Evolutionary conservation across 2,888 invertebrate species (phyloP), one percentile per base, ranked within the genome.

Genomic region (Pedicia rivosa): DNA sequence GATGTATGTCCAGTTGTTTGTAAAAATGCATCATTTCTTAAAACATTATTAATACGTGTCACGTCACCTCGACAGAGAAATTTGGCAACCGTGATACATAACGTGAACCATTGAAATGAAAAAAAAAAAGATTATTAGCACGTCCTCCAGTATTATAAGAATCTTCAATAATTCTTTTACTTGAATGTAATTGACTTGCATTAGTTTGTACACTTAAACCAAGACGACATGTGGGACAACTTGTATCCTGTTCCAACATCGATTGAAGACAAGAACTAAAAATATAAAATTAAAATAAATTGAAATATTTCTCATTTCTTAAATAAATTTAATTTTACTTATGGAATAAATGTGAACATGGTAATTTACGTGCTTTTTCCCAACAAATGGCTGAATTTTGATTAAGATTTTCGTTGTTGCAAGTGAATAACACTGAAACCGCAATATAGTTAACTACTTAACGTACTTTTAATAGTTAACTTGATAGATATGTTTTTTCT

Each of bases 51-150:
- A 26, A 65, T 62, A 48, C 74, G 75, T 39, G 79, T 79, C n/a
- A n/a, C n/a, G n/a, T n/a, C 48, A 87, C 84, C 66, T 87, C 86
- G 49, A 87, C 83, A 13, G 82, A 84, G 62, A 88, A 84, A 61
- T 80, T 83, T n/a, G 87, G 87, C 59, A 87, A 63, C 87, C 87
- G 87, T 43, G 83, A 82, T 42, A 86, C 80, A 63, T 86, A 87
- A 44, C 86, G 71, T 8, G 84, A 83, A 24, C 71, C 76, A 53
- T 77, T 74, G 53, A 76, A 76, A 54, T 75, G 76, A 55, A 76
- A 76, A 56, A 76, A 73, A n/a, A n/a, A n/a, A 46, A 74, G 75
- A 57, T 75, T 72, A 44, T 65, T 64, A 37, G 66, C 64, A 39
- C 67, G 55, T 26, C 66, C 54, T 3, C 56, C 57, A 5, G 63